Evolutionary conservation across 2,888 invertebrate genomes (phyloP).

Genomic region (Physocephala rufipes): DNA sequence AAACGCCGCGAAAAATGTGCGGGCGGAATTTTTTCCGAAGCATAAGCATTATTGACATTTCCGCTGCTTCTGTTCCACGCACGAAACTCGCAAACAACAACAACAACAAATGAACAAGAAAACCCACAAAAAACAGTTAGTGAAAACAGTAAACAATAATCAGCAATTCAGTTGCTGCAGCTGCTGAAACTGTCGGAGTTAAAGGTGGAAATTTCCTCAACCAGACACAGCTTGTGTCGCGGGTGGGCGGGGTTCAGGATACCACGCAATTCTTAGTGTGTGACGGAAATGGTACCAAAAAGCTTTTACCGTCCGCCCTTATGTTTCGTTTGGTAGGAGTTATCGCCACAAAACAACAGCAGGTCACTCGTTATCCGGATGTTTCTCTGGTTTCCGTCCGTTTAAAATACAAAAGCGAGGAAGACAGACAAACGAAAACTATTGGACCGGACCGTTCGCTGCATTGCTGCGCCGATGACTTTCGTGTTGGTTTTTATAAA

Average conservation of each 20-base stretch:
- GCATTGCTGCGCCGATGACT: conserved; percentile 3
- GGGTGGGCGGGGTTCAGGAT: conserved; percentile 12
- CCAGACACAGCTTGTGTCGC: too few species aligned
- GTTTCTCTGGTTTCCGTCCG: conserved; percentile 11
- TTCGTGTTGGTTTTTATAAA: conserved; percentile 6
- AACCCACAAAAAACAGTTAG: background rate
- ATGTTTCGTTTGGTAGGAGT: background rate
- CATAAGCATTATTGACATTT: too few species aligned
- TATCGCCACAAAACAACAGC: background rate
- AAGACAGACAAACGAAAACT: too few species aligned
- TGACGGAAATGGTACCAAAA: conserved; percentile 30
- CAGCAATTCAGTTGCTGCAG: conserved; percentile 1
- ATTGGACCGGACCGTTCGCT: background rate
- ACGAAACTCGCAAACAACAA: background rate
- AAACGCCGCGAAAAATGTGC: too few species aligned
- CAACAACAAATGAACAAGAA: too few species aligned
- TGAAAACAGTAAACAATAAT: background rate
- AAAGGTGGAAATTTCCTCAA: conserved; percentile 10
- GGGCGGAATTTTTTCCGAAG: too few species aligned
- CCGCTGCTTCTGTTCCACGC: background rate
- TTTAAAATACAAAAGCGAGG: conserved; percentile 21
- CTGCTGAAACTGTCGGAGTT: too few species aligned
- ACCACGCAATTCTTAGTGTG: background rate
- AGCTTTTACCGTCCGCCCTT: background rate
- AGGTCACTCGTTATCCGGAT: background rate